Percentiles rank a stretch among this genome's conserved stretches.
phyloP scores from a whole-genome alignment of 2,113 vertebrate genomes.

The Climacteris rufus region DNA sequence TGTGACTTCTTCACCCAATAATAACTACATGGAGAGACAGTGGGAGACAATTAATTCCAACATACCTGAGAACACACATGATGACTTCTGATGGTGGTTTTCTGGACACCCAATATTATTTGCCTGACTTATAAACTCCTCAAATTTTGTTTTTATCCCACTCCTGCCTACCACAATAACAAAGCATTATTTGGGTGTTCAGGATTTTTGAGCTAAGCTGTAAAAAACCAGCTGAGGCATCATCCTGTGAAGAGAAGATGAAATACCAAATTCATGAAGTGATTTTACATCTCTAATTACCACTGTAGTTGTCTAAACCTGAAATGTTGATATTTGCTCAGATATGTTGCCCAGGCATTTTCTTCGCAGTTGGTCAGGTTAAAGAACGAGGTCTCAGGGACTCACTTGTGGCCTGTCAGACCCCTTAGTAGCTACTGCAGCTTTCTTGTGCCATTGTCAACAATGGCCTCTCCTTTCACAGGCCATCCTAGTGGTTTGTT shows the following conservation, averaged over 20 bases:
- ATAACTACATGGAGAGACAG: background rate
- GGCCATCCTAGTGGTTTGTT: background rate
- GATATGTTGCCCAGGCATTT: background rate
- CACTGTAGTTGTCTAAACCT: background rate
- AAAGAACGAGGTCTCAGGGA: background rate
- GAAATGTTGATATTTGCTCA: background rate
- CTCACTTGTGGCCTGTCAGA: background rate
- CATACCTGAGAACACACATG: background rate
- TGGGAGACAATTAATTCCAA: background rate
- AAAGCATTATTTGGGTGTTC: background rate
- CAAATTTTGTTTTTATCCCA: background rate
- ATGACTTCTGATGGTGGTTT: background rate
- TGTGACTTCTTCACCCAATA: background rate
- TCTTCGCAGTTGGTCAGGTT: background rate
- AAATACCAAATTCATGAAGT: background rate
- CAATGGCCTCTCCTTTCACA: background rate
- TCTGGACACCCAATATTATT: background rate
- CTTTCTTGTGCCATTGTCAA: background rate
- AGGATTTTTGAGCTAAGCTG: background rate
- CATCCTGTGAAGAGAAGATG: background rate
- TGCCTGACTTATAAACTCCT: background rate
- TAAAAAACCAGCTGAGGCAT: background rate
- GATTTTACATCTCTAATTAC: background rate
- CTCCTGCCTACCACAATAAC: background rate
- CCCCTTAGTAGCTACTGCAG: background rate